Conservation (phyloP, 2,797 vertebrate genomes). For the Gorsachius magnificus region DNA sequence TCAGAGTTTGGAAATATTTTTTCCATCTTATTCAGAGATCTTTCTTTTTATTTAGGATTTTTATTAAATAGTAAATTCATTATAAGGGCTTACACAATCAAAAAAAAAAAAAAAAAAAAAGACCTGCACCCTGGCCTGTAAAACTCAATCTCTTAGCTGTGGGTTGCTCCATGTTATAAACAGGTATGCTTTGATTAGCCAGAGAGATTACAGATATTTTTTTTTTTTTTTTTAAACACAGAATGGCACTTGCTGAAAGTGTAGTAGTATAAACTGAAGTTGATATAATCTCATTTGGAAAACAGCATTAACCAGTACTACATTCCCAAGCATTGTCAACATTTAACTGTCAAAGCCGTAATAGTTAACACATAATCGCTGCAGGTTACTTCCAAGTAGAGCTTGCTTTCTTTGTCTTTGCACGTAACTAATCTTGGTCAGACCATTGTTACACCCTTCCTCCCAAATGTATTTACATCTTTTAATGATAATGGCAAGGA, state of each 20-base stretch:
- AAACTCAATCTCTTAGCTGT: neutral
- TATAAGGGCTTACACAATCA: neutral
- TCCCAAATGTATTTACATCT: neutral
- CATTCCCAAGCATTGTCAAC: neutral
- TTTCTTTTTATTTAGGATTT: neutral
- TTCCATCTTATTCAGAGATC: neutral
- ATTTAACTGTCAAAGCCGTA: neutral
- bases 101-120: neutral
- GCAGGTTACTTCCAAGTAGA: neutral
- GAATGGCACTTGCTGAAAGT: neutral
- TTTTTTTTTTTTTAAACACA: neutral
- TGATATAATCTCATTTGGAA: neutral
- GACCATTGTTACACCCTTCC: neutral
- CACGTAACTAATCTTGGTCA: neutral
- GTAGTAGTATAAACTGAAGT: neutral
- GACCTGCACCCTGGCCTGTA: neutral
- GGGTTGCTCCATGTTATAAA: neutral
- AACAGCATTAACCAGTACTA: neutral
- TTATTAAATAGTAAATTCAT: neutral
- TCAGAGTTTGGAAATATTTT: neutral
- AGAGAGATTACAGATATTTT: neutral
- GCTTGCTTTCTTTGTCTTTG: neutral
- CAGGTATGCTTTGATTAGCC: neutral
- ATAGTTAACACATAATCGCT: neutral
- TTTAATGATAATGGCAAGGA: neutral